Conservation (phyloP, 2,797 vertebrate species). For the Hipposideros larvatus region DNA sequence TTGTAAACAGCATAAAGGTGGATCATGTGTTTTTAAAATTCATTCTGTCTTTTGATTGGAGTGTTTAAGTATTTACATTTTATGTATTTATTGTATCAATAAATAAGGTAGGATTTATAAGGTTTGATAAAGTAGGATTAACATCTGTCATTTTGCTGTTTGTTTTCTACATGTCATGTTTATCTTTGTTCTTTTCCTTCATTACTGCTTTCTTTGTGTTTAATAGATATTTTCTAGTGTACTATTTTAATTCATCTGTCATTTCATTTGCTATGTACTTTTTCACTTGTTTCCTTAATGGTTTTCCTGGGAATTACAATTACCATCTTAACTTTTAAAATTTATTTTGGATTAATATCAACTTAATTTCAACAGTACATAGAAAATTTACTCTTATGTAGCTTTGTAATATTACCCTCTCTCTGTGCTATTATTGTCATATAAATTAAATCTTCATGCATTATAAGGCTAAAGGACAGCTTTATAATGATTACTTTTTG, state of each 20-base stretch:
- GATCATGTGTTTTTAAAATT: too few species aligned
- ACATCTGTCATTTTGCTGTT: not conserved
- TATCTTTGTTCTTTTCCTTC: not conserved
- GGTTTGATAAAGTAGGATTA: not conserved
- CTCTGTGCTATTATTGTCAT: not conserved
- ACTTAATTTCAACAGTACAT: not conserved
- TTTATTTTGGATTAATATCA: not conserved
- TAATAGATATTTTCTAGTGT: not conserved
- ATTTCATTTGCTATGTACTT: not conserved
- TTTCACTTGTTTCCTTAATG: not conserved
- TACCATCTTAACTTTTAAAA: not conserved
- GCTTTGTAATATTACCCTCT: not conserved
- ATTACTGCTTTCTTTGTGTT: not conserved
- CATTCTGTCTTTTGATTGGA: not conserved
- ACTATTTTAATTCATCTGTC: not conserved
- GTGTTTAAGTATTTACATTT: not conserved
- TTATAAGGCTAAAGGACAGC: not conserved
- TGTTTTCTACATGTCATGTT: not conserved
- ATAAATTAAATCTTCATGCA: not conserved
- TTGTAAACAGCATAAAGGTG: too few species aligned
- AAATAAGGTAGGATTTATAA: too few species aligned
- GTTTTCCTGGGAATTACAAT: not conserved
- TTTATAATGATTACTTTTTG: not conserved
- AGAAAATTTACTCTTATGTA: not conserved
- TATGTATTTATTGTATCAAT: not conserved